Evolutionary conservation across 2,888 invertebrate genomes (phyloP).

Genomic region (Agrotis puta): DNA sequence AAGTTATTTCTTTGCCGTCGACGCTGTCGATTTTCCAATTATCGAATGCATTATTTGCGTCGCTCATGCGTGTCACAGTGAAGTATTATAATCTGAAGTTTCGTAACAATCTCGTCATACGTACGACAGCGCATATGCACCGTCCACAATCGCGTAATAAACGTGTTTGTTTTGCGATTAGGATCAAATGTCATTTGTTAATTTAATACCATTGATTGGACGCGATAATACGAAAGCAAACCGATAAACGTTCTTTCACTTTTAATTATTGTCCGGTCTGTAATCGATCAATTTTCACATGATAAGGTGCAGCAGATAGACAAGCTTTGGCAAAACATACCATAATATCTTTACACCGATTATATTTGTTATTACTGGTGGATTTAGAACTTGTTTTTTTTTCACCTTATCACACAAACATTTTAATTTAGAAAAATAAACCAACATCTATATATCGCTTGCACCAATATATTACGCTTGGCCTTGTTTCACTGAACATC

Average conservation of each 20-base stretch:
- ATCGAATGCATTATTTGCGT: constrained; percentile 55
- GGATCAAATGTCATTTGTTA: constrained; percentile 53
- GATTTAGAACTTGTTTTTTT: constrained; percentile 19
- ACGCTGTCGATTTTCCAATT: constrained; percentile 61
- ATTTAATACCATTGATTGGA: constrained; percentile 46
- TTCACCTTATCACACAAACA: background rate
- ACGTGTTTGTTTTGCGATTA: constrained; percentile 57
- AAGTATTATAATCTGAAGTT: constrained; percentile 50
- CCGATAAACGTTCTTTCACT: constrained; percentile 44
- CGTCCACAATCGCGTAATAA: constrained; percentile 30
- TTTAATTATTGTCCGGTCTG: constrained; percentile 31
- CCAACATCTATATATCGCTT: background rate
- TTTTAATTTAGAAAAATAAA: constrained; percentile 4
- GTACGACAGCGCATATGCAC: constrained; percentile 12
- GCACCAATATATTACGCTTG: too few species aligned
- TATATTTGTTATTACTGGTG: constrained; percentile 19
- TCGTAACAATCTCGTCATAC: constrained; percentile 44
- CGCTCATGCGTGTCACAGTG: constrained; percentile 58
- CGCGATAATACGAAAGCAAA: constrained; percentile 46
- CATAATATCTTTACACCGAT: constrained; percentile 7
- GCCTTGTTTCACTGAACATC: background rate
- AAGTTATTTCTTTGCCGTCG: constrained; percentile 11
- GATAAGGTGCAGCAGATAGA: constrained; percentile 32
- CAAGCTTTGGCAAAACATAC: constrained; percentile 12
- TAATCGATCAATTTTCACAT: constrained; percentile 36